A percentile compares a stretch with the other conserved stretches of the same genome.
These are phyloP conservation scores for Paralinhomoeus sp. DNA, from an alignment of 2,888 invertebrate genomes.

Conservation along the genomic window DNA sequence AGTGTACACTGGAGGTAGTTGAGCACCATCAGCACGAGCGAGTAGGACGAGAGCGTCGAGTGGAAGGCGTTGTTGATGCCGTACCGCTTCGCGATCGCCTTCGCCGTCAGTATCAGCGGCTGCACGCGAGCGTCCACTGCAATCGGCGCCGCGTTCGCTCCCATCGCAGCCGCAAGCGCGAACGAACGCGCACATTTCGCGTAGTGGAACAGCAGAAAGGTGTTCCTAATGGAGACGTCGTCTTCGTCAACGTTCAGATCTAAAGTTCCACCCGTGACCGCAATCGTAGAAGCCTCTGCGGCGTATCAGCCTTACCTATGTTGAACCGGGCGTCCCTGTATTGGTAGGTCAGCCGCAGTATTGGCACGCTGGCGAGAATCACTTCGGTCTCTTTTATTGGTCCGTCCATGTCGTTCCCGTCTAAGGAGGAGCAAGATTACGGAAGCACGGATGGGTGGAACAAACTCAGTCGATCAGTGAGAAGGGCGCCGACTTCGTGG, in stretches of 20 bases:
- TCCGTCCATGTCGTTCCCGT: too few relatives aligned
- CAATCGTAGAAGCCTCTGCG: too few relatives aligned
- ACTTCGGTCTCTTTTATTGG: too few relatives aligned
- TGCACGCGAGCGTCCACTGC: slow-evolving; percentile 73
- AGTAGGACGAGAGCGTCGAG: slow-evolving; percentile 80
- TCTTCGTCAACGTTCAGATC: slow-evolving; percentile 86
- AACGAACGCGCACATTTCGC: slow-evolving; percentile 47
- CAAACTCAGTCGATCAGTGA: too few relatives aligned
- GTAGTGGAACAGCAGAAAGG: slow-evolving; percentile 65
- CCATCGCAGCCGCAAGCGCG: too few relatives aligned
- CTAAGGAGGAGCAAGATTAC: too few relatives aligned
- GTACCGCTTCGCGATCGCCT: slow-evolving; percentile 76
- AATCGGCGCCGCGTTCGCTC: too few relatives aligned
- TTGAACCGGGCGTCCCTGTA: slow-evolving; percentile 39
- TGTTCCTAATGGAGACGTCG: slow-evolving; percentile 65
- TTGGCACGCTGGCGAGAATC: slow-evolving; percentile 78
- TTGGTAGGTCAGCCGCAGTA: slow-evolving; percentile 26
- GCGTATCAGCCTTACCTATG: too few relatives aligned
- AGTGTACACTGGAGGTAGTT: slow-evolving; percentile 77
- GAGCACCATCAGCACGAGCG: slow-evolving; percentile 74
- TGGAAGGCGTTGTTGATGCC: slow-evolving; percentile 79
- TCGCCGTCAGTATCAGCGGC: slow-evolving; percentile 65
- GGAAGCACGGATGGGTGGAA: slow-evolving; percentile 30
- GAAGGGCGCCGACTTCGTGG: too few relatives aligned
- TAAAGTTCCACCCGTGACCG: too few relatives aligned